Base-by-base conservation (phyloP, 2,888 invertebrate genomes). In the Rotaria socialis region DNA sequence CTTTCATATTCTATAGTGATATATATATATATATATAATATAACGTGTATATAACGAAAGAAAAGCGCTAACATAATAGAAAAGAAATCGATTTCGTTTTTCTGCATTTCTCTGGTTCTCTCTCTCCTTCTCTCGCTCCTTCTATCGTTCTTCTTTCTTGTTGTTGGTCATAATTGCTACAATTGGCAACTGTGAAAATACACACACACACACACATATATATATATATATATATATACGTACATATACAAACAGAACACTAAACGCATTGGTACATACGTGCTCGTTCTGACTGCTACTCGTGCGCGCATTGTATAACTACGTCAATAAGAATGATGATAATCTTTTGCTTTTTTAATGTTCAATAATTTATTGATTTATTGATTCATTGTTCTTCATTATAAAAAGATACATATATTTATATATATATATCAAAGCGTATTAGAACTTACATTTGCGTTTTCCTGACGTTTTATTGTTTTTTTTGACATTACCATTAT, bases 161-260 rank as follows among this genome's bases (percentile, higher is more conserved):
- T 67, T 67, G 16, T 67, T 67, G 27, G 16, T 35, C 67, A 67
- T 67, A 67, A 80, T 80, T 80, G 80, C 47, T 80, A 80, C 80
- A 80, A 80, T 80, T 80, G 43, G 80, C 80, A 80, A 80, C 80
- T 80, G 80, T 80, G 47, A 80, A 80, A 80, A 80, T 47, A 80
- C n/a, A 80, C 80, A 47, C 35, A 80, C 80, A 47, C 47, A 80
- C 22, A 80, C n/a, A 35, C 43, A 24, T 24, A 80, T 47, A 47
- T 16, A 67, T 4, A 67, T 52, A 52, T 50, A 50, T 50, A 24
- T 16, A 80, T 47, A 47, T 35, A 67, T 35, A 67, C 16, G 16
- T 19, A 80, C 8, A 80, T 14, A 35, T 10, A 24, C 47, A 80
- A 47, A 47, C 67, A 67, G 67, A 67, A 67, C 67, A 67, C 35